Percentiles rank a stretch among this genome's conserved stretches.
phyloP scores from a whole-genome alignment of 2,888 invertebrate genomes.

The Drosophila longiperda region DNA sequence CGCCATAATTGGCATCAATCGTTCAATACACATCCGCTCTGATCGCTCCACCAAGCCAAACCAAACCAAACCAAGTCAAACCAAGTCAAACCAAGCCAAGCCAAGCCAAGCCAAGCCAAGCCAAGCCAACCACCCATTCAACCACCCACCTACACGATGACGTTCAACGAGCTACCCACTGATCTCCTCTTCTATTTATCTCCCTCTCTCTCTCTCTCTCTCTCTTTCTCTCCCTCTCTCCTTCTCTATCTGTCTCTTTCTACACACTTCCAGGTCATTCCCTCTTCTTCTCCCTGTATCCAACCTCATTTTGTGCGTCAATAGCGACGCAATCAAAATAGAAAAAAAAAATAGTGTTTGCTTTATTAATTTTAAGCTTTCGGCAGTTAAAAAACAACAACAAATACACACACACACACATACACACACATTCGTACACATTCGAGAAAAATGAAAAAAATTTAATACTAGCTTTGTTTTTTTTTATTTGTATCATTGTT shows the following conservation, averaged over 20 bases:
- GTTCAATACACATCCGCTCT: slow-evolving; percentile 70
- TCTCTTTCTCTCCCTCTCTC: not conserved
- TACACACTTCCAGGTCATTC: not conserved
- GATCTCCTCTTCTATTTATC: not conserved
- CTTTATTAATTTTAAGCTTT: slow-evolving; percentile 79
- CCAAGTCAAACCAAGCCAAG: not conserved
- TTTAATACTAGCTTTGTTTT: slow-evolving; percentile 20
- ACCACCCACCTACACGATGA: slow-evolving; percentile 24
- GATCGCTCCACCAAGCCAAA: slow-evolving; percentile 7
- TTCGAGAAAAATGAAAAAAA: slow-evolving; percentile 6
- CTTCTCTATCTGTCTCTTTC: not conserved
- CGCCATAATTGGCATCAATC: slow-evolving; percentile 65
- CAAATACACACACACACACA: slow-evolving; percentile 22
- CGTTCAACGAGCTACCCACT: slow-evolving; percentile 16
- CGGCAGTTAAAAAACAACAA: slow-evolving; percentile 69
- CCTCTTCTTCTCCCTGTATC: not conserved
- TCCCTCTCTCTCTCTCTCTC: not conserved
- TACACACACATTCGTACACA: slow-evolving; percentile 3
- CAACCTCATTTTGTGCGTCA: slow-evolving; percentile 52
- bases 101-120: slow-evolving; percentile 19
- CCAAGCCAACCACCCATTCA: not conserved
- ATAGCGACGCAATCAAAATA: slow-evolving; percentile 42
- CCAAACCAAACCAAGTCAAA: slow-evolving; percentile 21
- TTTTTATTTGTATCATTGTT: slow-evolving; percentile 52
- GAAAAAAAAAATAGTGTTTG: slow-evolving; percentile 60